Evolutionary conservation across 2,888 invertebrate genomes (phyloP), one percentile per base, ranked within the genome.

Genomic region (Xanthia togata): DNA sequence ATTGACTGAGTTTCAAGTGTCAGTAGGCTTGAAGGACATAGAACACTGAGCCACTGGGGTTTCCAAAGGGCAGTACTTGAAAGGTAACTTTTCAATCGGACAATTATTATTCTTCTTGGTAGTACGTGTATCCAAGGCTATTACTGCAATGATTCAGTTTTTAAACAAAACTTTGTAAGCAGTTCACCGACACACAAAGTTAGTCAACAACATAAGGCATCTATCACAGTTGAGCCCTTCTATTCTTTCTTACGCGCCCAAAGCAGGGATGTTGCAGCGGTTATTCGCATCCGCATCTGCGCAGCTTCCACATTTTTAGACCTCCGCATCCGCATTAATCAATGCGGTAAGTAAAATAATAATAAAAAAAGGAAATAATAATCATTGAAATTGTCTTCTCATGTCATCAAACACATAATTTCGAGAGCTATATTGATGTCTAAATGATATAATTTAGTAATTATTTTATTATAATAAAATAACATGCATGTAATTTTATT

Each of bases 1-100:
- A 68, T 77, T 55, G 31, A 69, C 63, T 50, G 23, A 31, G 26
- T 41, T 50, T 64, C 47, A 41, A 44, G 60, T 76, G 57, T 38
- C 41, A 47, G 35, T 41, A 9, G 26, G 62, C 57, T n/a, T 53
- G 20, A 57, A 71, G 57, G 55, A 79, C 57, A 63, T 20, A 20
- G 8, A 38, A 26, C 31, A 23, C 64, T 5, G 41, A 76, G 17
- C 62, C n/a, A 70, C 57, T 57, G 41, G 31, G 35, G 8, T 59
- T 63, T 57, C 23, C 20, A 47, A 53, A 69, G 23, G 55, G 44
- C 35, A 47, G 8, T 75, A 44, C 23, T 44, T 63, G 47, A 59
- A 76, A 65, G 31, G 20, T 64, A 12, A n/a, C 41, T 50, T 50
- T n/a, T 23, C 59, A 35, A 47, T 41, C 53, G 44, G 23, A 53